These are phyloP conservation scores for Petrocephalus zakoni DNA, from an alignment of 2,113 vertebrate species.

Conservation along the genomic window DNA sequence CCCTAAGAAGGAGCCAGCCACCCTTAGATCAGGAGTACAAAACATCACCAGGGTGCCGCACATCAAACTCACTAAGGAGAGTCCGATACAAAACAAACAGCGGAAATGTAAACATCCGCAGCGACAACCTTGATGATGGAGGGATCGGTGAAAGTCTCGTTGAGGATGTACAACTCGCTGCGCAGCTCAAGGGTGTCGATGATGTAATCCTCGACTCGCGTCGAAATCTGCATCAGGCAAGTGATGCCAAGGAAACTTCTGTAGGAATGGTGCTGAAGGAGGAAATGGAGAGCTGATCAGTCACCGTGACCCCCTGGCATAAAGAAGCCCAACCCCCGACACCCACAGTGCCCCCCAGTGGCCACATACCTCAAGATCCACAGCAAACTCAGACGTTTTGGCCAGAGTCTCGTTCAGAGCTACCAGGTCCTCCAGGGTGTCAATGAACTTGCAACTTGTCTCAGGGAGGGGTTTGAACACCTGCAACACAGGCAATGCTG, in stretches of 20 bases:
- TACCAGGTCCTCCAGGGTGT: conserved; percentile 76
- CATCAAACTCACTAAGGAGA: background rate
- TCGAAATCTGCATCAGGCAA: conserved; percentile 92
- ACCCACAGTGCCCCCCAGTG: background rate
- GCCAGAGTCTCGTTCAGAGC: conserved; percentile 83
- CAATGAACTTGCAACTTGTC: conserved; percentile 71
- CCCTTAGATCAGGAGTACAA: background rate
- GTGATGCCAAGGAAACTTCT: conserved; percentile 89
- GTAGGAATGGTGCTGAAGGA: conserved; percentile 86
- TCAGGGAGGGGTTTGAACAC: conserved; percentile 70
- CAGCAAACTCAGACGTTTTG: conserved; percentile 76
- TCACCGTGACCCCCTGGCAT: background rate
- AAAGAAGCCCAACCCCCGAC: background rate
- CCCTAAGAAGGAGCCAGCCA: background rate
- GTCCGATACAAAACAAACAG: background rate
- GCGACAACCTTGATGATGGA: conserved; percentile 80
- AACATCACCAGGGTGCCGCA: background rate
- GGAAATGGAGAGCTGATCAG: background rate
- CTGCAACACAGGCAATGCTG: conserved; percentile 49
- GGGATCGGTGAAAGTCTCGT: conserved; percentile 87
- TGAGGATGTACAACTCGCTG: conserved; percentile 81
- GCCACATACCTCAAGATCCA: conserved; percentile 85
- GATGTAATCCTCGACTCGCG: conserved; percentile 87
- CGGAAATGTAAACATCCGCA: background rate
- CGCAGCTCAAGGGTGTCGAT: conserved; percentile 84